phyloP scores from a whole-genome alignment of 2,113 vertebrate genomes.

The Apaloderma vittatum region DNA sequence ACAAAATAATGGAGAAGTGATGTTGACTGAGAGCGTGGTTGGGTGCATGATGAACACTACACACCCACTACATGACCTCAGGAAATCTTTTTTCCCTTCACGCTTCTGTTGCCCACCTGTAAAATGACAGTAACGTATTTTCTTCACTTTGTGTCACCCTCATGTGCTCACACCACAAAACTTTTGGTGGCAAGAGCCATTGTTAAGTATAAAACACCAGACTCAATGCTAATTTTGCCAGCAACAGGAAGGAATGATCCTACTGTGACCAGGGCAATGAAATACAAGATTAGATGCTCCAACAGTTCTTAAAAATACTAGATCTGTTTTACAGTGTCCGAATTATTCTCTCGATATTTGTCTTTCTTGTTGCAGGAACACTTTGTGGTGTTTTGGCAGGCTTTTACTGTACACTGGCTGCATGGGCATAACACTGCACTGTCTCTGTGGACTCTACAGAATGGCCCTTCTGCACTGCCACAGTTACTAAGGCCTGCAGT shows the following conservation, averaged over 20 bases:
- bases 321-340: not conserved
- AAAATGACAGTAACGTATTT: not conserved
- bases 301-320: not conserved
- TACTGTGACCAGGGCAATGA: not conserved
- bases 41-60: not conserved
- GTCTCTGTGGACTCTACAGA: not conserved
- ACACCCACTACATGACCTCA: not conserved
- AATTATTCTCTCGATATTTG: not conserved
- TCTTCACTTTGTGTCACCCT: not conserved
- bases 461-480: not conserved
- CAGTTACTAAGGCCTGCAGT: too few relatives aligned
- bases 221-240: not conserved
- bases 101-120: not conserved
- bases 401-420: not conserved
- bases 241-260: not conserved
- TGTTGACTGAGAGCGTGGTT: not conserved
- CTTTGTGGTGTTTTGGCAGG: not conserved
- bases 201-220: not conserved
- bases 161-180: not conserved
- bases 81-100: not conserved
- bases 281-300: not conserved
- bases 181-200: not conserved
- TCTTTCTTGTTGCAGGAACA: slow-evolving; percentile 1
- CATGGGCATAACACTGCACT: not conserved
- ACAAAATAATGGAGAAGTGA: not conserved